Conservation (phyloP, 2,797 vertebrate species). For the Chromobotia macracanthus region DNA sequence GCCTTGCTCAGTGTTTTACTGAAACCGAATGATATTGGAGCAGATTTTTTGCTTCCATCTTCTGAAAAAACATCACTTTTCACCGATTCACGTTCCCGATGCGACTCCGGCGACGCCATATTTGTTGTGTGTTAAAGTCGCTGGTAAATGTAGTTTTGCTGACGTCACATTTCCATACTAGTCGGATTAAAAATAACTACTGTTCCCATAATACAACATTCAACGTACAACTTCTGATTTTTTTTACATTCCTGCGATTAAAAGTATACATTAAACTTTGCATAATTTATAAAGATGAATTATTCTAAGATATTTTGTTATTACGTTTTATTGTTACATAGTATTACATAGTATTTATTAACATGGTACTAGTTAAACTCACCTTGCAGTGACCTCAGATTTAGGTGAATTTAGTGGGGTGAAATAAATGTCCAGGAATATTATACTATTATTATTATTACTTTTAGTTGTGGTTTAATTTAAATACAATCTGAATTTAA, state of each 20-base stretch:
- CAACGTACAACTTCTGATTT: neutral
- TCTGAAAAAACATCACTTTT: constrained; percentile 42
- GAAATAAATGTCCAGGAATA: too few relatives aligned
- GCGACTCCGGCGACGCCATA: constrained; percentile 73
- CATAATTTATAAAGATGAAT: neutral
- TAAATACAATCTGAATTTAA: too few relatives aligned
- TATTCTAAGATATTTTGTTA: neutral
- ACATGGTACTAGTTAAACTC: too few relatives aligned
- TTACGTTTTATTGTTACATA: too few relatives aligned
- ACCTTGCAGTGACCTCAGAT: too few relatives aligned
- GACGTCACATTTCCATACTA: rapidly evolving
- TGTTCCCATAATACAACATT: constrained; percentile 58
- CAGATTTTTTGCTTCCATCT: constrained; percentile 66
- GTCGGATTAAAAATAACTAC: constrained; percentile 15
- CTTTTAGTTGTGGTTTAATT: too few relatives aligned
- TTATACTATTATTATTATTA: too few relatives aligned
- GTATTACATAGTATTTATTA: too few relatives aligned
- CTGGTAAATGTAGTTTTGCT: constrained; percentile 72
- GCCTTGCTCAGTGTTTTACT: constrained; percentile 76
- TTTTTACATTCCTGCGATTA: neutral
- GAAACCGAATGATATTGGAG: constrained; percentile 78
- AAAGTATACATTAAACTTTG: too few relatives aligned
- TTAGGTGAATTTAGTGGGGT: too few relatives aligned
- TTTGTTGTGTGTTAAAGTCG: constrained; percentile 59
- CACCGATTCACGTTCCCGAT: constrained; percentile 28